phyloP scores from a whole-genome alignment of 2,113 vertebrate species.

The Pogona vitticeps region DNA sequence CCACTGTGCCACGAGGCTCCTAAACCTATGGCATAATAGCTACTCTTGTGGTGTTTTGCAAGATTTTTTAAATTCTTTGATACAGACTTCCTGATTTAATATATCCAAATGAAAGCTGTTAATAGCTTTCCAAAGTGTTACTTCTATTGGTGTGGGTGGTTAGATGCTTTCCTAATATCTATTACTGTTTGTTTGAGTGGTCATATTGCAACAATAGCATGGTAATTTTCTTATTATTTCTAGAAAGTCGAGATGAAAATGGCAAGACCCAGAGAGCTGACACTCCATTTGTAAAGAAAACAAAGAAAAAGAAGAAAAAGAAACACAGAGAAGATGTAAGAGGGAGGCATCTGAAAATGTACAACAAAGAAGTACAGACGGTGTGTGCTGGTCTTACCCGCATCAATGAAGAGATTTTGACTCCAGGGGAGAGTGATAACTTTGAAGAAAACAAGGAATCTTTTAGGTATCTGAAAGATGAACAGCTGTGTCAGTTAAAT shows the following conservation, averaged over 20 bases:
- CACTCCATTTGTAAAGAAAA: constrained; percentile 90
- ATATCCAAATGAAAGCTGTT: background rate
- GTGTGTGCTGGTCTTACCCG: constrained; percentile 82
- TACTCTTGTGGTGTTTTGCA: too few species aligned
- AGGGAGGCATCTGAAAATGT: constrained; percentile 84
- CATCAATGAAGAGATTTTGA: constrained; percentile 68
- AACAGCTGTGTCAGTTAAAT: constrained; percentile 78
- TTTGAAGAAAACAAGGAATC: constrained; percentile 79
- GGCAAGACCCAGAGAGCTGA: constrained; percentile 85
- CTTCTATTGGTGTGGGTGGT: background rate
- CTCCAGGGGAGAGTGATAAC: constrained; percentile 76
- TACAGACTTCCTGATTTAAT: background rate
- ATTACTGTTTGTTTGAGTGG: constrained; percentile 34
- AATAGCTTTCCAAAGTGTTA: constrained; percentile 4
- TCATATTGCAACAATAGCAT: constrained; percentile 30
- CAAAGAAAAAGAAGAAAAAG: constrained; percentile 96
- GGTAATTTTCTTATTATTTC: constrained; percentile 72
- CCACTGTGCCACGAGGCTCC: too few species aligned
- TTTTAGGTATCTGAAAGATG: constrained; percentile 82
- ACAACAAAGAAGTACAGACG: constrained; percentile 94
- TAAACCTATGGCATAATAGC: too few species aligned
- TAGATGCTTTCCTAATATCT: background rate
- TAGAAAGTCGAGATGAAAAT: constrained; percentile 90
- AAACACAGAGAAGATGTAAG: constrained; percentile 89
- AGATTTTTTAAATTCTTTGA: too few species aligned